phyloP scores from a whole-genome alignment of 2,797 vertebrate species.

The Notamacropus eugenii region DNA sequence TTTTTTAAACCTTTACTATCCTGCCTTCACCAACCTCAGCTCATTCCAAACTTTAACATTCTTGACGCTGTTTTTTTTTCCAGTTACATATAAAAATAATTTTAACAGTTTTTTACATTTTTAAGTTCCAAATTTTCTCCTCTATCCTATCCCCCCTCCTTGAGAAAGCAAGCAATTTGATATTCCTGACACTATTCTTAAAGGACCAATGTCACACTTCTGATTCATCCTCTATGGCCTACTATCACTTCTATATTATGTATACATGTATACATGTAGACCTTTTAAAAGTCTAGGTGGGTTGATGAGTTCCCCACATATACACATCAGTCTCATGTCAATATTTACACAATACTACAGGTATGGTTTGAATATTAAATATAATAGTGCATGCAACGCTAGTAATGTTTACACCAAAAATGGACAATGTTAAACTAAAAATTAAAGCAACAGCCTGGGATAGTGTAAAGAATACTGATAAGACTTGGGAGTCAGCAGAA shows the following conservation, averaged over 20 bases:
- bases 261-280: no score
- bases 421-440: not conserved
- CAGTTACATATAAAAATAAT: not conserved
- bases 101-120: not conserved
- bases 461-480: not conserved
- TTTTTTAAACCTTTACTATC: not conserved
- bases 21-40: not conserved
- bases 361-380: not conserved
- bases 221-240: not conserved
- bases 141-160: not conserved
- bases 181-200: not conserved
- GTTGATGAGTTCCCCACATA: not conserved
- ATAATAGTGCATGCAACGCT: not conserved
- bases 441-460: not conserved
- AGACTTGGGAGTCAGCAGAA: not conserved
- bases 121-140: not conserved
- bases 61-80: not conserved
- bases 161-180: not conserved
- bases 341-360: not conserved
- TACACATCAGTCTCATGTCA: not conserved
- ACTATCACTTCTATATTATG: not conserved
- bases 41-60: not conserved
- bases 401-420: not conserved
- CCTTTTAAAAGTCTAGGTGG: not conserved
- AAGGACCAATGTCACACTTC: not conserved